A percentile compares a stretch with the other conserved stretches of the same genome.
Evolutionary conservation across 1,140 invertebrate genomes (phyloP).

Genomic region (Drosophila tropicalis): DNA sequence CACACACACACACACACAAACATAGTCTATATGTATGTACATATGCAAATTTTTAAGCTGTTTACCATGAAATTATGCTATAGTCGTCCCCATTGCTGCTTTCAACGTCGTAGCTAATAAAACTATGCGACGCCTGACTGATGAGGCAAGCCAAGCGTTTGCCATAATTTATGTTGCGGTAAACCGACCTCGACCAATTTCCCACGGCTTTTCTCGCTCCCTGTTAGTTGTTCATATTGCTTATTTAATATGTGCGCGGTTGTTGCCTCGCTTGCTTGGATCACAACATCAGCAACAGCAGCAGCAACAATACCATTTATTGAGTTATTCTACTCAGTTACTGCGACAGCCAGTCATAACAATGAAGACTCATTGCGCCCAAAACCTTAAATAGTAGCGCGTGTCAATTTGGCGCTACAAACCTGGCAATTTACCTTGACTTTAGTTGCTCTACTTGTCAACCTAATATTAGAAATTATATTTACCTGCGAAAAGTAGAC

Average conservation of each 20-base stretch:
- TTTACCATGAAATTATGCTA: constrained; percentile 73
- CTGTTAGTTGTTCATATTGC: constrained; percentile 69
- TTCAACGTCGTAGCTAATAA: constrained; percentile 67
- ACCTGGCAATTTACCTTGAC: constrained; percentile 51
- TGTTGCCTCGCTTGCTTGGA: constrained; percentile 52
- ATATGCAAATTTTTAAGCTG: constrained; percentile 78
- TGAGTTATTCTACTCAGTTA: constrained; percentile 79
- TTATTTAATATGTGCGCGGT: constrained; percentile 78
- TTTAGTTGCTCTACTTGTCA: background rate
- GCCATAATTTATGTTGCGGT: constrained; percentile 79
- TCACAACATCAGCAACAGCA: constrained; percentile 34
- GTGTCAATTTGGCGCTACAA: constrained; percentile 69
- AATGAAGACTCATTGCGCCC: constrained; percentile 70
- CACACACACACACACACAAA: constrained; percentile 19
- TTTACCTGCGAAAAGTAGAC: background rate
- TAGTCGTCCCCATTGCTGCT: constrained; percentile 14
- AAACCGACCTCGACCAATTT: constrained; percentile 54
- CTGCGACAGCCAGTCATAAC: constrained; percentile 60
- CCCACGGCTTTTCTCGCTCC: constrained; percentile 15
- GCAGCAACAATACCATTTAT: constrained; percentile 72
- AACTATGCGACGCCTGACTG: constrained; percentile 76
- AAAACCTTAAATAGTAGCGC: constrained; percentile 70
- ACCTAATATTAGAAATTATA: constrained; percentile 6
- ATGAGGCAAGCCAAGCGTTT: constrained; percentile 74
- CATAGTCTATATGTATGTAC: constrained; percentile 22